phyloP scores from a whole-genome alignment of 1,140 invertebrate genomes.

The Zelostemma sp. region DNA sequence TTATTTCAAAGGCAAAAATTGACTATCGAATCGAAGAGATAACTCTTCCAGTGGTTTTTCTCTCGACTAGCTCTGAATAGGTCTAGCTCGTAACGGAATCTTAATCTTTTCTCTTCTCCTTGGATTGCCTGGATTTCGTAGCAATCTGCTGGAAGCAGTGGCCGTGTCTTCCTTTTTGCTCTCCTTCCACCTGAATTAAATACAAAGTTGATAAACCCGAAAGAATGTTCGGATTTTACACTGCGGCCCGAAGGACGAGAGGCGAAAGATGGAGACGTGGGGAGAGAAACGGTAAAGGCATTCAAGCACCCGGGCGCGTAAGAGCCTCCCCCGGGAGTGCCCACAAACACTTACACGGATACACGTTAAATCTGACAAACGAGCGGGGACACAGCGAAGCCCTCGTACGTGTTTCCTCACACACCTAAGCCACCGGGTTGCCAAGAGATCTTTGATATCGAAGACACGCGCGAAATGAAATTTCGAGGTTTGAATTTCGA shows the following conservation, averaged over 20 bases:
- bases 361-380: conserved; percentile 47
- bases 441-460: conserved; percentile 29
- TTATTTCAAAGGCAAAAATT: neutral
- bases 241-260: conserved; percentile 2
- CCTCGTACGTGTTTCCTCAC: conserved; percentile 2
- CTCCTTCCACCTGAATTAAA: conserved; percentile 41
- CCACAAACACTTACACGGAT: conserved; percentile 38
- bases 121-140: conserved; percentile 38
- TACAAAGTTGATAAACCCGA: conserved; percentile 46
- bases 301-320: conserved; percentile 26
- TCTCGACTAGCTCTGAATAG: conserved; percentile 36
- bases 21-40: conserved; percentile 12
- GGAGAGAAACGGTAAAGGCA: conserved; percentile 39
- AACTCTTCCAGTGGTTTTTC: conserved; percentile 30
- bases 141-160: conserved; percentile 27
- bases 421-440: conserved; percentile 2
- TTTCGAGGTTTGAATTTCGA: conserved; percentile 17
- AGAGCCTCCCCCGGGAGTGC: conserved; percentile 33
- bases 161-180: conserved; percentile 16
- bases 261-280: conserved; percentile 21
- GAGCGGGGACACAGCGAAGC: conserved; percentile 20
- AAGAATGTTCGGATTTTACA: conserved; percentile 43
- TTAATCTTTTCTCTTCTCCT: conserved; percentile 34
- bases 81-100: conserved; percentile 30
- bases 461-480: conserved; percentile 15